A percentile compares a stretch with the other conserved stretches of the same genome.
These are phyloP conservation scores for Chelon labrosus DNA, from an alignment of 2,797 vertebrate species.

Conservation along the genomic window DNA sequence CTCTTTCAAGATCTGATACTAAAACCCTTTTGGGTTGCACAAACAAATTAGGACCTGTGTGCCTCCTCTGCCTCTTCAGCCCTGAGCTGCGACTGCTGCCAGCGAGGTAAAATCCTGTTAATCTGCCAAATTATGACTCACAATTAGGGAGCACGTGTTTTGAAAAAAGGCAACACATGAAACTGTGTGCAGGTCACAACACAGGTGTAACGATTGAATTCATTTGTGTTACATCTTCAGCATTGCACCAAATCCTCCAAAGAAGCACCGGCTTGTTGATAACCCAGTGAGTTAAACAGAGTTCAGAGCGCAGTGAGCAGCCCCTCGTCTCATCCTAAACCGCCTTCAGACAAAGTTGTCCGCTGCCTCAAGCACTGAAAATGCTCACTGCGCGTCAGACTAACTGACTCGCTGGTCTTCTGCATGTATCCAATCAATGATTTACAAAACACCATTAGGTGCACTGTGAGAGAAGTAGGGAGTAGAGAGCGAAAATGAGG, in stretches of 20 bases:
- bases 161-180: slow-evolving; percentile 1
- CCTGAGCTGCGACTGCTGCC: slow-evolving; percentile 43
- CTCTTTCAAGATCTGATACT: slow-evolving; percentile 7
- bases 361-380: slow-evolving; percentile 21
- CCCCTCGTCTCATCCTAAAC: slow-evolving; percentile 8
- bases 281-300: slow-evolving; percentile 5
- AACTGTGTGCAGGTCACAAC: background rate
- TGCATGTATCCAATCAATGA: slow-evolving; percentile 71
- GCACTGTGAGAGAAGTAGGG: slow-evolving; percentile 17
- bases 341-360: slow-evolving; percentile 11
- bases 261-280: slow-evolving; percentile 29
- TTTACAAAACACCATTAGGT: slow-evolving; percentile 64
- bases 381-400: slow-evolving; percentile 46
- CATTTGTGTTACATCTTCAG: background rate
- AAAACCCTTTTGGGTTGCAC: slow-evolving; percentile 7
- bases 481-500: background rate
- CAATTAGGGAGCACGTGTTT: background rate
- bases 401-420: slow-evolving; percentile 45
- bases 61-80: slow-evolving; percentile 5
- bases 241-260: slow-evolving; percentile 26
- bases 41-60: slow-evolving; percentile 52
- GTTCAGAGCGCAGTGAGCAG: background rate
- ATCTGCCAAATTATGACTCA: slow-evolving; percentile 29
- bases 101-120: slow-evolving; percentile 31
- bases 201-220: background rate